phyloP scores from a whole-genome alignment of 2,888 invertebrate species.

The Laspeyria flexula region DNA sequence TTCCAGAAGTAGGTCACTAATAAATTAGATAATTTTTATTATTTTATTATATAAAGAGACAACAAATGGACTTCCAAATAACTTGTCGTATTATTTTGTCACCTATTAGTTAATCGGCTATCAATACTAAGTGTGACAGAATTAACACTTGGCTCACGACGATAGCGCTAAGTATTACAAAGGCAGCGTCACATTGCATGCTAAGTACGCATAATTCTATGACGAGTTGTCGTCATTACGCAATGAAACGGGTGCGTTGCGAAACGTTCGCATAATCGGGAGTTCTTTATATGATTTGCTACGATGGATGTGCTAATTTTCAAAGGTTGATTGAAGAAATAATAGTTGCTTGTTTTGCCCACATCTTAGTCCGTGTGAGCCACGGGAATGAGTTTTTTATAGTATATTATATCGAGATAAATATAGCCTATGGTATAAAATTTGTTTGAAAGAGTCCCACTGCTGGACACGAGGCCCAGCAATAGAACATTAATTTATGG shows the following conservation, averaged over 20 bases:
- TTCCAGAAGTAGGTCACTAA: too few relatives aligned
- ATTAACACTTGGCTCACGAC: slow-evolving; percentile 49
- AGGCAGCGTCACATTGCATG: slow-evolving; percentile 62
- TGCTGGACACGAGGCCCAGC: too few relatives aligned
- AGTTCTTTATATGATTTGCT: slow-evolving; percentile 20
- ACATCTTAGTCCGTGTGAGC: too few relatives aligned
- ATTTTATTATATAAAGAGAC: too few relatives aligned
- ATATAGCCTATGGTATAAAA: too few relatives aligned
- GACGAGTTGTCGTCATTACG: slow-evolving; percentile 50
- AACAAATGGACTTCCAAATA: slow-evolving; percentile 4
- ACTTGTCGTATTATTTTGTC: slow-evolving; percentile 4
- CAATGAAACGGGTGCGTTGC: slow-evolving; percentile 48
- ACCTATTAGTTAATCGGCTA: slow-evolving; percentile 11
- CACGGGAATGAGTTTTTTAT: too few relatives aligned
- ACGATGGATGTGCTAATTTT: slow-evolving; percentile 18
- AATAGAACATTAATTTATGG: too few relatives aligned
- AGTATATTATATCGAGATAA: too few relatives aligned
- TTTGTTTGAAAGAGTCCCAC: too few relatives aligned
- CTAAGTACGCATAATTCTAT: slow-evolving; percentile 60
- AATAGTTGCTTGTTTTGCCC: too few relatives aligned
- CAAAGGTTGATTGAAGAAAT: too few relatives aligned
- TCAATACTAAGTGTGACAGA: slow-evolving; percentile 26
- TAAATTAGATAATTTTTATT: too few relatives aligned
- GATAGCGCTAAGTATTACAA: slow-evolving; percentile 60
- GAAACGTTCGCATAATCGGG: slow-evolving; percentile 27